Conservation (phyloP, 2,888 invertebrate species). For the Margaritifera margaritifera region DNA sequence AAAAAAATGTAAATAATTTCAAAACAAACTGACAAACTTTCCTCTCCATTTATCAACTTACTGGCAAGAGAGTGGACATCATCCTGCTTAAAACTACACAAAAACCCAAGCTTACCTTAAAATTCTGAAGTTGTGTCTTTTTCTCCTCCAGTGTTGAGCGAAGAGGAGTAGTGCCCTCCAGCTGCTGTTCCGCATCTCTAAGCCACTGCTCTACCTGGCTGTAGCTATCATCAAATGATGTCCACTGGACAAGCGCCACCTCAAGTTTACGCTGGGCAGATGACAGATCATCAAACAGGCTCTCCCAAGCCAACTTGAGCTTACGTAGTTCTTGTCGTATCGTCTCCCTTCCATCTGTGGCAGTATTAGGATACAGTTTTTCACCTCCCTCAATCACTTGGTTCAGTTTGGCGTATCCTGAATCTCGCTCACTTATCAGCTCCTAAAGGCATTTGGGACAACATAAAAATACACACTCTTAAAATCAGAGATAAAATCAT, state of each 20-base stretch:
- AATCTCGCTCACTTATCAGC: constrained; percentile 83
- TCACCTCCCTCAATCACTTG: constrained; percentile 86
- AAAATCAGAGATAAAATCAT: no score
- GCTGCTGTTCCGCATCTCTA: constrained; percentile 81
- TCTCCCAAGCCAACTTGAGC: constrained; percentile 90
- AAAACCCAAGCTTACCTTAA: constrained; percentile 40
- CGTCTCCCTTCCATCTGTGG: constrained; percentile 90
- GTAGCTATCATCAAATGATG: constrained; percentile 90
- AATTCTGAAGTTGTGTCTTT: constrained; percentile 79
- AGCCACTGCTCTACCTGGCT: constrained; percentile 87
- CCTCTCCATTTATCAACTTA: no score
- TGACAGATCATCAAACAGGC: constrained; percentile 85
- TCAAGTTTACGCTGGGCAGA: constrained; percentile 90
- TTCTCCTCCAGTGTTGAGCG: constrained; percentile 93
- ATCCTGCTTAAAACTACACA: no score
- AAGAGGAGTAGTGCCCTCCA: constrained; percentile 85
- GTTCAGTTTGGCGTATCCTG: constrained; percentile 85
- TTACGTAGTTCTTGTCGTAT: constrained; percentile 88
- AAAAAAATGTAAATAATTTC: no score
- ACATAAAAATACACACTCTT: no score
- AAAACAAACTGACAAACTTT: no score
- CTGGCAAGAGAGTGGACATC: no score
- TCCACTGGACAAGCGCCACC: constrained; percentile 92
- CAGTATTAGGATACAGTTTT: constrained; percentile 92
- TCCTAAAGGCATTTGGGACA: constrained; percentile 51